phyloP scores from a whole-genome alignment of 1,140 invertebrate species.

The Littorina saxatilis region DNA sequence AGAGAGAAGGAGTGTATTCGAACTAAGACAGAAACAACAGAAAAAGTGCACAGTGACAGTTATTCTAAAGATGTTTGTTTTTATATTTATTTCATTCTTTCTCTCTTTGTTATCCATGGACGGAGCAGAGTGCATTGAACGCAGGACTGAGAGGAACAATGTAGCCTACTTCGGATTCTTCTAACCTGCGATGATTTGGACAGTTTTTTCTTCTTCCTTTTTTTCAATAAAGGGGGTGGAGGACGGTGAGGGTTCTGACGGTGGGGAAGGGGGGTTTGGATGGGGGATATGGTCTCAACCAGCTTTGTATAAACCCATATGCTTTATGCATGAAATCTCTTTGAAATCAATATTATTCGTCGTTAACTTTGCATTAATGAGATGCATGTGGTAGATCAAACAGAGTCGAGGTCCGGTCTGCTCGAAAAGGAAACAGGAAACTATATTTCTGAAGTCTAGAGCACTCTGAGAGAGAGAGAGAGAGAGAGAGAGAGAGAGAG shows the following conservation, averaged over 20 bases:
- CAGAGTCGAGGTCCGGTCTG: background rate
- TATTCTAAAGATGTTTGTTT: background rate
- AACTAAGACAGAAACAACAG: background rate
- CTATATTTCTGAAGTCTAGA: too few species aligned
- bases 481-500: background rate
- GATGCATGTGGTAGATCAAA: too few species aligned
- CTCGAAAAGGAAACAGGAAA: too few species aligned
- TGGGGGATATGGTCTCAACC: too few species aligned
- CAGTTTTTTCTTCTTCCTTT: too few species aligned
- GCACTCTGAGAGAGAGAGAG: background rate
- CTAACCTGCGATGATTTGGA: background rate
- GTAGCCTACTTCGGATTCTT: background rate
- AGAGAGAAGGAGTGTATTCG: background rate
- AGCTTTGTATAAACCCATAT: background rate
- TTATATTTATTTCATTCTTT: too few species aligned
- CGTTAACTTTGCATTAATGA: background rate
- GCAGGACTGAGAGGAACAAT: background rate
- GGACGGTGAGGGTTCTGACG: too few species aligned
- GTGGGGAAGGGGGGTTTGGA: too few species aligned
- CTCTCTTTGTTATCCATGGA: too few species aligned
- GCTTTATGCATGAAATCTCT: background rate
- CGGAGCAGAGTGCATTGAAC: too few species aligned
- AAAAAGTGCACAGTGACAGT: background rate
- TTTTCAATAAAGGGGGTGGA: too few species aligned
- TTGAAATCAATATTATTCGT: background rate